Evolutionary conservation across 2,113 vertebrate species (phyloP).

Genomic region (Heterotilapia buettikoferi): DNA sequence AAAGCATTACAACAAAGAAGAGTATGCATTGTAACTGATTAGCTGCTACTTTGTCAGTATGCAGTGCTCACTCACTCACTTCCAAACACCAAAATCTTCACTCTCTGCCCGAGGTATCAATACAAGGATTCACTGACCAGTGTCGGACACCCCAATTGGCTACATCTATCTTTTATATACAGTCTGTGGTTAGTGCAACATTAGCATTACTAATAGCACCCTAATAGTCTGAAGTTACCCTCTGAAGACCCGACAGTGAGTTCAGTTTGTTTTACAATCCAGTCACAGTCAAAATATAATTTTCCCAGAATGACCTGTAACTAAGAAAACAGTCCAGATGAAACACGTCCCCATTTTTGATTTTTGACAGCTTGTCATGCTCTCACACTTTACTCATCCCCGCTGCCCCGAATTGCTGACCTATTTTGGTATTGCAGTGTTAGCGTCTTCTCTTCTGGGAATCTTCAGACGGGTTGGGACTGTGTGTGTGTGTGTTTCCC

Average conservation of each 20-base stretch:
- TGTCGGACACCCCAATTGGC: neutral
- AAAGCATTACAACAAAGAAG: neutral
- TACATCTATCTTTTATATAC: neutral
- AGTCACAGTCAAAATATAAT: neutral
- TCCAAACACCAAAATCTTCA: neutral
- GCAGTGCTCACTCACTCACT: neutral
- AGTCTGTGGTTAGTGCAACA: neutral
- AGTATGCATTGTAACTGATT: fast-evolving
- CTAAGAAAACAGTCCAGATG: neutral
- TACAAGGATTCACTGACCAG: neutral
- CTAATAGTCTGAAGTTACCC: neutral
- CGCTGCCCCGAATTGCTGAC: neutral
- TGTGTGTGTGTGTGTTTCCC: neutral
- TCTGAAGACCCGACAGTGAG: neutral
- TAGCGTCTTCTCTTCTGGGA: conserved; percentile 4
- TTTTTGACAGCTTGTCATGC: neutral
- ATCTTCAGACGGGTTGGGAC: neutral
- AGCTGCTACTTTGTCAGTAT: neutral
- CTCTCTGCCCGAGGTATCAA: neutral
- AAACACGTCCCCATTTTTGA: neutral
- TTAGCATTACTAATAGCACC: neutral
- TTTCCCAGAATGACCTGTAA: neutral
- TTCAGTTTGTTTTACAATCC: neutral
- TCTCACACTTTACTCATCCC: neutral
- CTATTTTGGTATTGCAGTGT: conserved; percentile 24